These are phyloP conservation scores for Aphelocoma californica DNA, from an alignment of 2,797 vertebrate species.

Conservation along the genomic window DNA sequence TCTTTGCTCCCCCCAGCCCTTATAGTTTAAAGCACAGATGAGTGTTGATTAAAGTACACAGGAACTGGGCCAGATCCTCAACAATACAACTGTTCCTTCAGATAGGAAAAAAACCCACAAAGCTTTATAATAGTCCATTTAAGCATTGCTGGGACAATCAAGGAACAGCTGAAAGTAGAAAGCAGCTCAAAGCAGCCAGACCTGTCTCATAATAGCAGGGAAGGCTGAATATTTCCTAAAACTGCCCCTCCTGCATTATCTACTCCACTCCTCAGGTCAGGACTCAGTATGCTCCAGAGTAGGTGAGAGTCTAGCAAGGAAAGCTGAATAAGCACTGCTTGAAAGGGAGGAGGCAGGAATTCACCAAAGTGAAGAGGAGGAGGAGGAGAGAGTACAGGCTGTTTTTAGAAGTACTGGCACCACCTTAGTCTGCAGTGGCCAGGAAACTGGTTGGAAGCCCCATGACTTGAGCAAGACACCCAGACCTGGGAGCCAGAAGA, in stretches of 20 bases:
- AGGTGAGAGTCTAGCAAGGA: neutral
- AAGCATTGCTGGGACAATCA: neutral
- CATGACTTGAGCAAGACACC: slow-evolving; percentile 39
- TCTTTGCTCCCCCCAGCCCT: neutral
- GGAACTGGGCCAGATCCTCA: neutral
- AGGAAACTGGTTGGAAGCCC: slow-evolving; percentile 59
- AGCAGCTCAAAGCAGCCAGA: slow-evolving; percentile 9
- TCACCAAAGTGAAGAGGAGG: slow-evolving; percentile 14
- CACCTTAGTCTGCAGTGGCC: slow-evolving; percentile 27
- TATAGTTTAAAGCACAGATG: neutral
- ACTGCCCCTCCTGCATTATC: slow-evolving; percentile 25
- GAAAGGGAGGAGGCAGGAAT: slow-evolving; percentile 47
- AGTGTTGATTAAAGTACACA: neutral
- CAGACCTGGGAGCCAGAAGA: slow-evolving; percentile 39
- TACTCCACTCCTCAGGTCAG: neutral
- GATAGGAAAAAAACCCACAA: neutral
- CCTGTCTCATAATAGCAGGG: slow-evolving; percentile 8
- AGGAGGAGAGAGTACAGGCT: neutral
- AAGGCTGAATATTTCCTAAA: slow-evolving; percentile 11
- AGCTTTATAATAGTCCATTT: neutral
- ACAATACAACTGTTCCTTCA: neutral
- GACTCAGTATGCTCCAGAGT: neutral
- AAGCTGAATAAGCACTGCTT: slow-evolving; percentile 60
- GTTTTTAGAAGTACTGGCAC: slow-evolving; percentile 60
- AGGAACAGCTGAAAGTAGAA: neutral